A percentile compares a stretch with the other conserved stretches of the same genome.
phyloP scores from a whole-genome alignment of 1,140 invertebrate genomes.

The Drosophila carrolli region DNA sequence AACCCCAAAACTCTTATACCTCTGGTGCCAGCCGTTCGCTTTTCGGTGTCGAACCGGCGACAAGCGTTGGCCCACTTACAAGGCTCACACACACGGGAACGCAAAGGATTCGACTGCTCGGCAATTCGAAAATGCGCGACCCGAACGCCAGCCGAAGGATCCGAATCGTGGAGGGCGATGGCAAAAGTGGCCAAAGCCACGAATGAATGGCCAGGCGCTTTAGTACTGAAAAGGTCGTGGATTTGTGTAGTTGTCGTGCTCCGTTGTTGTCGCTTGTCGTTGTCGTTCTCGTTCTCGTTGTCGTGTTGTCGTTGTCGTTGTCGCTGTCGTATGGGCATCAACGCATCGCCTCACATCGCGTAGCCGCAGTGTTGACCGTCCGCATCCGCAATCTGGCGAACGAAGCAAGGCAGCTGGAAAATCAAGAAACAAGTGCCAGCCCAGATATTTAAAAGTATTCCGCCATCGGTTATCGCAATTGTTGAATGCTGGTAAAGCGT shows the following conservation, averaged over 20 bases:
- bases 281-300: constrained; percentile 15
- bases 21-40: background rate
- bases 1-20: constrained; percentile 23
- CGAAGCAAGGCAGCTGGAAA: constrained; percentile 11
- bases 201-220: constrained; percentile 78
- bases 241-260: constrained; percentile 81
- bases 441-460: background rate
- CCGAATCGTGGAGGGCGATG: constrained; percentile 41
- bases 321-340: constrained; percentile 22
- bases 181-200: constrained; percentile 45
- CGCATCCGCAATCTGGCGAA: constrained; percentile 32
- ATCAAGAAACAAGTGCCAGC: constrained; percentile 36
- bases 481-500: constrained; percentile 28
- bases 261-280: constrained; percentile 36
- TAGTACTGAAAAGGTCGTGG: constrained; percentile 84
- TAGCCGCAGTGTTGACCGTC: constrained; percentile 41
- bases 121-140: constrained; percentile 56
- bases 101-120: constrained; percentile 31
- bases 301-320: constrained; percentile 27
- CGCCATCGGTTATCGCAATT: constrained; percentile 19
- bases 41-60: constrained; percentile 31
- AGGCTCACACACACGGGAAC: constrained; percentile 2
- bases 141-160: constrained; percentile 23
- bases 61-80: constrained; percentile 45
- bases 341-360: constrained; percentile 31